Conservation (phyloP, 2,888 invertebrate species). For the Phytoseiulus persimilis region DNA sequence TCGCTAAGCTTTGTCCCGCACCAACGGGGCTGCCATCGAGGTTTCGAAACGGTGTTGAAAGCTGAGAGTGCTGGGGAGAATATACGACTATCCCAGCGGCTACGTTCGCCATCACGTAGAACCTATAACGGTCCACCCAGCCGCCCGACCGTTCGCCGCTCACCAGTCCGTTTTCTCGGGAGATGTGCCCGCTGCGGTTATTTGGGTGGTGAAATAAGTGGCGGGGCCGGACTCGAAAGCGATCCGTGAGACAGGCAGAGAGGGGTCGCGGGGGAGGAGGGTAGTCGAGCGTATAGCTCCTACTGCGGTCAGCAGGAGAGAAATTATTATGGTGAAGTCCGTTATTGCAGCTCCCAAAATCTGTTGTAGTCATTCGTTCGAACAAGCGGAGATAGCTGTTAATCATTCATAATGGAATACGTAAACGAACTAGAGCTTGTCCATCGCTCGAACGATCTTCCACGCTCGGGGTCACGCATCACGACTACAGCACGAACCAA, state of each 20-base stretch:
- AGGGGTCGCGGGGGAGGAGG: background rate
- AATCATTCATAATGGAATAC: background rate
- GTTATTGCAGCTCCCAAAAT: background rate
- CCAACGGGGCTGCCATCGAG: background rate
- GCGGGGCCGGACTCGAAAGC: background rate
- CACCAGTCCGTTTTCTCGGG: background rate
- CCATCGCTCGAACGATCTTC: background rate
- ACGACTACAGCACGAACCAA: background rate
- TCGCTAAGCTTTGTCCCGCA: background rate
- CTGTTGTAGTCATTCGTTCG: background rate
- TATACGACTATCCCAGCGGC: background rate
- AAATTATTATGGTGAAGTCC: background rate
- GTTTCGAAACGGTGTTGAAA: background rate
- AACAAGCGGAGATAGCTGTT: background rate
- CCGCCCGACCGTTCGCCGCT: background rate
- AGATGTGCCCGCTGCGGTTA: background rate
- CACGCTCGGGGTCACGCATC: background rate
- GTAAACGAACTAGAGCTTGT: constrained; percentile 5
- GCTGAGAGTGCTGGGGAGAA: background rate
- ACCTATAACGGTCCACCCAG: background rate
- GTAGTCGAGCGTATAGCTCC: background rate
- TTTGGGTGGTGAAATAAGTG: background rate
- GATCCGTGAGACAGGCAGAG: background rate
- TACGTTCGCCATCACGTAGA: background rate
- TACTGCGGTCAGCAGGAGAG: background rate